A percentile compares a stretch with the other conserved stretches of the same genome.
Evolutionary conservation across 2,888 invertebrate genomes (phyloP).

Genomic region (Pherbina coryleti): DNA sequence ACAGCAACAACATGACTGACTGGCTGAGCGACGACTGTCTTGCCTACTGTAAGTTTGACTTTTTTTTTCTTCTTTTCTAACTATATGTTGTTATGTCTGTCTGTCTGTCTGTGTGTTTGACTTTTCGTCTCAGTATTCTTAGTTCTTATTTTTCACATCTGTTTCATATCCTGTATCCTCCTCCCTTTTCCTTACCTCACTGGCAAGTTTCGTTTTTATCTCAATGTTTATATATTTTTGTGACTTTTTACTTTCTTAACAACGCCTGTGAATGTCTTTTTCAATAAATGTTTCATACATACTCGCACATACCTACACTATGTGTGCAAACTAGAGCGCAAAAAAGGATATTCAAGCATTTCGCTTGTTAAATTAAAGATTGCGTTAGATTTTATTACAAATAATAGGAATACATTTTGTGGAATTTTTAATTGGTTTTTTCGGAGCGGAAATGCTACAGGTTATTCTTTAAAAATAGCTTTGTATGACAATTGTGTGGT

Average conservation of each 20-base stretch:
- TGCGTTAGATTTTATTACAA: no score
- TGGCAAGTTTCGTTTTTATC: not conserved
- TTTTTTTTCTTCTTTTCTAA: not conserved
- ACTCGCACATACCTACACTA: constrained; percentile 21
- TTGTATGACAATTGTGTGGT: no score
- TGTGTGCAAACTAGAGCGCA: not conserved
- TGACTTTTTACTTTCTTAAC: constrained; percentile 20
- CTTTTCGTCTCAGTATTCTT: not conserved
- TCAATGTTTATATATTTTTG: constrained; percentile 11
- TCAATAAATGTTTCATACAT: no score
- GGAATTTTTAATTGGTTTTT: not conserved
- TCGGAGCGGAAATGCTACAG: not conserved
- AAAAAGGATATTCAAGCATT: not conserved
- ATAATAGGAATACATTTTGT: not conserved
- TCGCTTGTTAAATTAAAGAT: not conserved
- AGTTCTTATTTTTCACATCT: constrained; percentile 8
- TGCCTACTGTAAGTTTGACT: not conserved
- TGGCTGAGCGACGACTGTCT: not conserved
- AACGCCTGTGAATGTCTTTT: no score
- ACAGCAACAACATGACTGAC: constrained; percentile 2
- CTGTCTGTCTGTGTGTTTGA: not conserved
- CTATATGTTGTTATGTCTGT: not conserved
- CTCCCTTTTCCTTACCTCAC: not conserved
- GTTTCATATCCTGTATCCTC: constrained; percentile 12
- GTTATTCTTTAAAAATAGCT: not conserved